Evolutionary conservation across 1,140 invertebrate genomes (phyloP), one percentile per base, ranked within the genome.

Genomic region (Scaptomyza hsui): DNA sequence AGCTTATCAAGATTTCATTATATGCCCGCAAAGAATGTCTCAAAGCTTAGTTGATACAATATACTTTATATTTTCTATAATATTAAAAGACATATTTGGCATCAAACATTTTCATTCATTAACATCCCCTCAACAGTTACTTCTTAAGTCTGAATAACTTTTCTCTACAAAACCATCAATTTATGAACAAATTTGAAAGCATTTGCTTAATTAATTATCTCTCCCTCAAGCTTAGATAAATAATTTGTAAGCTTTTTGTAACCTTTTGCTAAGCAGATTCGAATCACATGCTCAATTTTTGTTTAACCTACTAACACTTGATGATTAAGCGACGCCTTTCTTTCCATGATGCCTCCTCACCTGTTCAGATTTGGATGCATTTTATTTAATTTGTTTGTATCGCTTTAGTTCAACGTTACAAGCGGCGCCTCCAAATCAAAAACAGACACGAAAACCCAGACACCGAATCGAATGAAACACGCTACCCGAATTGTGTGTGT

Each of bases 301-400:
- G 5, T 9, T 24, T 16, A 15, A 32, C 52, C 42, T 48, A 26
- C 35, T 42, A 44, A 71, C 67, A 56, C 44, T 44, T 44, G 61
- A 45, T 71, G 67, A 70, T 70, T 64, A 64, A 55, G 67, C 60
- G 67, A 62, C 67, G 67, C 67, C 67, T 49, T 21, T 37, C 48
- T 19, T n/a, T 29, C 26, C 6, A 29, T 29, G 26, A 18, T 45
- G 51, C 16, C n/a, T n/a, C n/a, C n/a, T 51, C 75, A 85, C 72
- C 79, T 83, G 72, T 62, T 72, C 42, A 32, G 44, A 9, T 24
- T 15, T 24, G 12, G 32, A 83, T 86, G 78, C 72, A 48, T 80
- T 86, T 86, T 86, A 76, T 29, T 1, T 76, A 83, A 86, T 80
- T 83, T 86, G 76, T 83, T 77, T 83, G 56, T 73, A 79, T 85